Percentiles rank a stretch among this genome's conserved stretches.
Evolutionary conservation across 2,888 invertebrate genomes (phyloP).

Genomic region (Sicus ferrugineus): DNA sequence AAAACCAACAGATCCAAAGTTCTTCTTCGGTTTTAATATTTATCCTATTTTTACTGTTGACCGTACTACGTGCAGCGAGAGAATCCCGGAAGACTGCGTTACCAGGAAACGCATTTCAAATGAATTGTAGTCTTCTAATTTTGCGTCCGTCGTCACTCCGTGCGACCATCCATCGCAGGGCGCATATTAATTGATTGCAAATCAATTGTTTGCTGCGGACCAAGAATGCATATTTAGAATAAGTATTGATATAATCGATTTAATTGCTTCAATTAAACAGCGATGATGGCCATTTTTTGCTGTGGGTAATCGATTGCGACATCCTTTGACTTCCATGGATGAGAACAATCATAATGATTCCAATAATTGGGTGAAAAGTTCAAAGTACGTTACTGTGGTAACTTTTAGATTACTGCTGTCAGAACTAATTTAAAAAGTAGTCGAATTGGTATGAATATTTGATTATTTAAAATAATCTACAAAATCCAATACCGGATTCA

Average conservation of each 20-base stretch:
- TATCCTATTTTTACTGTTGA: not conserved
- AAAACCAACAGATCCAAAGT: not conserved
- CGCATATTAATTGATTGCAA: constrained; percentile 23
- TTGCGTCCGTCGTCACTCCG: not conserved
- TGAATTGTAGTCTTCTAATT: constrained; percentile 4
- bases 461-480: not conserved
- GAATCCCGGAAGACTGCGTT: constrained; percentile 22
- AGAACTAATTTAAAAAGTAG: not conserved
- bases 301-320: not conserved
- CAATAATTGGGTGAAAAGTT: constrained; percentile 53
- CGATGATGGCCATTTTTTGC: not conserved
- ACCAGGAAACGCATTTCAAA: constrained; percentile 22
- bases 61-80: constrained; percentile 5
- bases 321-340: constrained; percentile 7
- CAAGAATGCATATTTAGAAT: too few species aligned
- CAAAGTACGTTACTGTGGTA: constrained; percentile 32
- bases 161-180: not conserved
- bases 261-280: constrained; percentile 23
- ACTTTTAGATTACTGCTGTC: not conserved
- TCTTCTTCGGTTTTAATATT: constrained; percentile 6
- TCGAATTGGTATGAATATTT: not conserved
- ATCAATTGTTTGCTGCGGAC: constrained; percentile 13
- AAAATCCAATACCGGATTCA: not conserved
- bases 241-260: constrained; percentile 4
- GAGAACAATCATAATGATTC: constrained; percentile 4